Conservation (phyloP, 2,888 invertebrate genomes). For the Lordiphosa fenestrarum region DNA sequence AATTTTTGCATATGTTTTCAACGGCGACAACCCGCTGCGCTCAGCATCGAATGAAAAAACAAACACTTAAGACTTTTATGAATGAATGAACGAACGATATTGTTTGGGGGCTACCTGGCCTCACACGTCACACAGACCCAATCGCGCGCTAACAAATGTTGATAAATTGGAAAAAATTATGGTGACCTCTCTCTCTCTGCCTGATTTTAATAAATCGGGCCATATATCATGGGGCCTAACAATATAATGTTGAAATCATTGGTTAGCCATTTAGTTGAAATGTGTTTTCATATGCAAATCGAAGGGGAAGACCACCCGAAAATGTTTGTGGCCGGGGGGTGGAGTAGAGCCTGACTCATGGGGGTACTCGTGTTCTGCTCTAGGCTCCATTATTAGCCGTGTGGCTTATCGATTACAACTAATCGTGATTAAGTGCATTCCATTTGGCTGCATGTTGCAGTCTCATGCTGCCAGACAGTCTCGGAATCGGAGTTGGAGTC, state of each 20-base stretch:
- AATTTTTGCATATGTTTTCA: slow-evolving; percentile 38
- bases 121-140: slow-evolving; percentile 68
- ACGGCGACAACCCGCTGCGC: slow-evolving; percentile 37
- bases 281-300: slow-evolving; percentile 70
- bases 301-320: slow-evolving; percentile 54
- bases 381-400: slow-evolving; percentile 45
- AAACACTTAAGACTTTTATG: slow-evolving; percentile 11
- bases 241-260: slow-evolving; percentile 76
- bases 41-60: slow-evolving; percentile 1
- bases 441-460: slow-evolving; percentile 71
- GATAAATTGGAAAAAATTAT: slow-evolving; percentile 71
- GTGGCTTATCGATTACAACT: slow-evolving; percentile 76
- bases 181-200: slow-evolving; percentile 44
- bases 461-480: slow-evolving; percentile 58
- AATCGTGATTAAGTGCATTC: slow-evolving; percentile 79
- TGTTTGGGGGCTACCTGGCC: slow-evolving; percentile 52
- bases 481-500: slow-evolving; percentile 5
- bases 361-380: slow-evolving; percentile 7
- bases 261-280: slow-evolving; percentile 66
- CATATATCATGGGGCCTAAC: slow-evolving; percentile 63
- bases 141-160: slow-evolving; percentile 69
- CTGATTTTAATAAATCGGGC: slow-evolving; percentile 72
- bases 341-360: too few relatives aligned
- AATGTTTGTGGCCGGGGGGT: background rate
- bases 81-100: background rate